Base-by-base conservation (phyloP, 2,888 invertebrate genomes). In the Chelonus formosanus region DNA sequence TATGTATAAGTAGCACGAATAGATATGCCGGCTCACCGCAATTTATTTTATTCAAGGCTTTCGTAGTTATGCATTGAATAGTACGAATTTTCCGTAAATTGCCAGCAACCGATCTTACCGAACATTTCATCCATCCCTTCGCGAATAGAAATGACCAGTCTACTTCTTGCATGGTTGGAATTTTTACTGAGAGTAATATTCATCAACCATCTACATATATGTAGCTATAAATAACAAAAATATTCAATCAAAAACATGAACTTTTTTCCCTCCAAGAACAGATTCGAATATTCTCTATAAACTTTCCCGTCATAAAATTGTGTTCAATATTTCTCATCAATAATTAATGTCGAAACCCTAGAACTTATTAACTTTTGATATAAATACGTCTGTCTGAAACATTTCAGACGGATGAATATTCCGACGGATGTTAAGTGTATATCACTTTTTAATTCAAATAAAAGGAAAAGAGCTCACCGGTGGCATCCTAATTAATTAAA, bases 31-130 rank as follows among this genome's bases (percentile, higher is more conserved):
- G 20, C 20, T 20, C 20, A 2, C 20, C 20, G 74, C 76, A 77
- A 80, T 80, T 78, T 76, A 77, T 80, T 76, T 73, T 65, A 70
- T 70, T 69, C 69, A 65, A 68, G 55, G 67, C 63, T 69, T 68
- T 65, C 71, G 73, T 75, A 74, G 76, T 69, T 77, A 78, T 76
- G 76, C 77, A 77, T 79, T 71, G 76, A 78, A 80, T 80, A 78
- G 76, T 74, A 71, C 67, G 72, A 70, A 80, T 80, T 79, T 76
- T 77, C 79, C 70, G 70, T 64, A 78, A 78, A 78, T 78, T 80
- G 76, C 73, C 74, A 63, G 65, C 65, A 52, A 20, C 59, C 48
- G 36, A 67, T 67, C 64, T 57, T 54, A 65, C 61, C 53, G 55
- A 35, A 34, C 35, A 47, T 45, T 36, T 10, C 31, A 8, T 44